phyloP scores from a whole-genome alignment of 2,797 vertebrate genomes.

The Coracias cyanogaster region DNA sequence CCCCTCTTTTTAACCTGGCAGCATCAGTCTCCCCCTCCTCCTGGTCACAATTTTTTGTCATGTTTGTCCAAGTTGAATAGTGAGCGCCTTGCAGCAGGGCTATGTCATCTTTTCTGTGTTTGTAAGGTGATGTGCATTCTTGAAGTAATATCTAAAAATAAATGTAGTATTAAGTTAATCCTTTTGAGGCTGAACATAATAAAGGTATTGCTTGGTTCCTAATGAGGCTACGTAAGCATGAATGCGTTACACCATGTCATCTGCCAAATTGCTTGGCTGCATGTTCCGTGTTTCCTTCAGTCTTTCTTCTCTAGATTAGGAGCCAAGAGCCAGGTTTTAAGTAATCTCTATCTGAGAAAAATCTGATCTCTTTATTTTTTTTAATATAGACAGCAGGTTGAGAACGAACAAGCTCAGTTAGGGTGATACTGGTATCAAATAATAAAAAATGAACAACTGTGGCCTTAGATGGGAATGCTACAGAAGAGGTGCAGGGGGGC shows the following conservation, averaged over 20 bases:
- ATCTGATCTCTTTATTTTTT: not conserved
- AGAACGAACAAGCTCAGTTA: not conserved
- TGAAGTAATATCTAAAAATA: constrained; percentile 54
- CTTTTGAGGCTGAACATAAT: not conserved
- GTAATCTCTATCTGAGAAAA: not conserved
- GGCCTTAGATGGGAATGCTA: rapidly evolving
- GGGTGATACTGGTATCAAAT: not conserved
- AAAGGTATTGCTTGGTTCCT: constrained; percentile 22
- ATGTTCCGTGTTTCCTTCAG: not conserved
- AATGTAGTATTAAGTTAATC: constrained; percentile 52
- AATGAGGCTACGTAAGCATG: not conserved
- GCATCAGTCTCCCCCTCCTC: not conserved
- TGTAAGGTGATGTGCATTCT: constrained; percentile 52
- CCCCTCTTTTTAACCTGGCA: not conserved
- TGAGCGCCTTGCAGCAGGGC: not conserved
- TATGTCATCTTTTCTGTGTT: constrained; percentile 25
- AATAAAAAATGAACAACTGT: not conserved
- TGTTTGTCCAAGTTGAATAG: not conserved
- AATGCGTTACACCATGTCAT: not conserved
- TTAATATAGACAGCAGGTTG: not conserved
- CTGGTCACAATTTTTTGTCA: not conserved
- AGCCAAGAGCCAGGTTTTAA: not conserved
- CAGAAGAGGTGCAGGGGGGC: not conserved
- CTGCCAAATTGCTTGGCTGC: not conserved
- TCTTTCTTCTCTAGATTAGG: not conserved